Conservation (phyloP, 2,797 vertebrate species). For the Enteromius anoplus region DNA sequence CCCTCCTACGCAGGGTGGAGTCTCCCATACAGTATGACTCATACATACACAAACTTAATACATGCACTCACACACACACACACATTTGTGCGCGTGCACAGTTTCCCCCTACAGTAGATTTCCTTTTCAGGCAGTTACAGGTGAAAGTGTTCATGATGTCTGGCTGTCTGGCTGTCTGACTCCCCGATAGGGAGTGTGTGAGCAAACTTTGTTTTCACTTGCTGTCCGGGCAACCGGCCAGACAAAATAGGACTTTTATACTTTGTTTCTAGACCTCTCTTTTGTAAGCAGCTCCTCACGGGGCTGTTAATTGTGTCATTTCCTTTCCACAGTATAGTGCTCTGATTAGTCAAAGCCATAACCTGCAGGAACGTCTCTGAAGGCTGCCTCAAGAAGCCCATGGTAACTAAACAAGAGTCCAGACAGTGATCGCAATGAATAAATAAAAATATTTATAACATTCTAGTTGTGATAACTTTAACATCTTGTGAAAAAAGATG, state of each 20-base stretch:
- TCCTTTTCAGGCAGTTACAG: constrained; percentile 65
- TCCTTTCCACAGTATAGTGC: constrained; percentile 62
- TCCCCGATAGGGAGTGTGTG: constrained; percentile 58
- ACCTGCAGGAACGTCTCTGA: constrained; percentile 48
- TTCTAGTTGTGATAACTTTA: background rate
- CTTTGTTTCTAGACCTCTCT: constrained; percentile 66
- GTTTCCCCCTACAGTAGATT: constrained; percentile 56
- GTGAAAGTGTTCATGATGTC: constrained; percentile 72
- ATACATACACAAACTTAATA: constrained; percentile 56
- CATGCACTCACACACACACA: constrained; percentile 28
- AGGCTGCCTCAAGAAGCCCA: background rate
- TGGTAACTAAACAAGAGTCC: background rate
- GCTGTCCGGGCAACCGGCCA: constrained; percentile 71
- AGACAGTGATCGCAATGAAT: background rate
- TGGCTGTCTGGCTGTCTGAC: constrained; percentile 67
- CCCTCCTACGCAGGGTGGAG: constrained; percentile 82
- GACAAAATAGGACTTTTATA: constrained; percentile 72
- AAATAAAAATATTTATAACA: background rate
- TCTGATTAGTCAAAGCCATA: constrained; percentile 67
- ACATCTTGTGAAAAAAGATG: background rate
- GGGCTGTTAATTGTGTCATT: constrained; percentile 68
- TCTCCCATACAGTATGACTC: constrained; percentile 76
- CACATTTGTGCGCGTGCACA: background rate
- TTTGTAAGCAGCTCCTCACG: constrained; percentile 66
- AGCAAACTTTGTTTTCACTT: constrained; percentile 69